Percentiles rank a stretch among this genome's conserved stretches.
phyloP scores from a whole-genome alignment of 2,888 invertebrate species.

The Ennomos fuscantarius region DNA sequence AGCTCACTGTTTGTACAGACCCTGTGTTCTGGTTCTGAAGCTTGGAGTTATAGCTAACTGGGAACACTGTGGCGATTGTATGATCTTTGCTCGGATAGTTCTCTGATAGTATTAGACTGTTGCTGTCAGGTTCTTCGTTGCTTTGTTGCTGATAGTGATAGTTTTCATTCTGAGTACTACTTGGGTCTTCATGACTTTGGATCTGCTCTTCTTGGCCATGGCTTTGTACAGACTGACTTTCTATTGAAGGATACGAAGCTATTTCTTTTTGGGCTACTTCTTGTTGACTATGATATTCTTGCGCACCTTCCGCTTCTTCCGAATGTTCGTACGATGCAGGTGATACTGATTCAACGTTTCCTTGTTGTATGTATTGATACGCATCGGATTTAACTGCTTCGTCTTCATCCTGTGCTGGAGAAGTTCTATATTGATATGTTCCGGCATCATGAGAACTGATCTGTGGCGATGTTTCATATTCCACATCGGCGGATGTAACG shows the following conservation, averaged over 20 bases:
- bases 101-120: constrained; percentile 75
- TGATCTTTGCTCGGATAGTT: constrained; percentile 86
- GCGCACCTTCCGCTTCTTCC: constrained; percentile 38
- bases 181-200: constrained; percentile 50
- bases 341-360: constrained; percentile 39
- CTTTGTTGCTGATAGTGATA: constrained; percentile 65
- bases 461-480: constrained; percentile 56
- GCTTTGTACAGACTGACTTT: constrained; percentile 22
- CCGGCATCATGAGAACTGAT: constrained; percentile 29
- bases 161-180: constrained; percentile 47
- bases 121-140: constrained; percentile 51
- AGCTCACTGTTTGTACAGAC: constrained; percentile 69
- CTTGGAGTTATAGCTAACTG: constrained; percentile 60
- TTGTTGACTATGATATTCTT: constrained; percentile 55
- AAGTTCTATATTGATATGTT: constrained; percentile 30
- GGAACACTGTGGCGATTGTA: constrained; percentile 83
- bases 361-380: constrained; percentile 37
- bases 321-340: constrained; percentile 37
- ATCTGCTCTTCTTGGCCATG: constrained; percentile 48
- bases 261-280: constrained; percentile 54
- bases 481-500: constrained; percentile 44
- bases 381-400: constrained; percentile 41
- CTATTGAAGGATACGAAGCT: constrained; percentile 54
- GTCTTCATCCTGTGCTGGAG: constrained; percentile 44
- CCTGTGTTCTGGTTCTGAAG: constrained; percentile 52